Base-by-base conservation (phyloP, 2,113 vertebrate species). In the Xyrauchen texanus region DNA sequence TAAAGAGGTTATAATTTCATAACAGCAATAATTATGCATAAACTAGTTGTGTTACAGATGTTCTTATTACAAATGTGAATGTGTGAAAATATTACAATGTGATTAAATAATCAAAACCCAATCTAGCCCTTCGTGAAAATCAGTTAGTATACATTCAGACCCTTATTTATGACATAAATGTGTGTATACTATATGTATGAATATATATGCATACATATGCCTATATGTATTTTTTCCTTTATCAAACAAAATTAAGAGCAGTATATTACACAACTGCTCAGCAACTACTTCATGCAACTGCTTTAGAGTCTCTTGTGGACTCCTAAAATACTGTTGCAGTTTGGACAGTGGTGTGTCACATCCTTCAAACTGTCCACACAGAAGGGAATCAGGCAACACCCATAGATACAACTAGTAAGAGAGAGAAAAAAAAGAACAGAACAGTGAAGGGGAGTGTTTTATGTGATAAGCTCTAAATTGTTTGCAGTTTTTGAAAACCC, bases 341-440 rank as follows among this genome's bases (percentile, higher is more conserved):
- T 93, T 0, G 95, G 93, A 76, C 95, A 96, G 68, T 21, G 87
- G 79, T 96, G 95, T 70, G 91, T 92, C 85, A 94, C 94, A 9
- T 96, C 95, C 81, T 93, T 93, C 13, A 95, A 79, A 45, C 91
- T 87, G 1, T 96, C 91, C 64, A 94, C 80, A 4, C 94, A 96
- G 86, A 96, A 96, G 0, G 95, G 95, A 79, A 96, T 93, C 87
- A 96, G 90, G 81, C 95, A 96, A 85, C 95, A 96, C 47, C 95
- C 94, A 0, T 55, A 85, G 2, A 91, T 0, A 49, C 94, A 95
- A 46, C 95, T 96, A 83, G 44, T 55, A 46, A 72, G 4, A 58
- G 16, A 83, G 55, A 58, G 15, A 58, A 13, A n/a, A 15, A 7
- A 5, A 52, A 69, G 7, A 77, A 5, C 15, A 16, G 45, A 62